A percentile compares a stretch with the other conserved stretches of the same genome.
Conservation (phyloP, 2,888 invertebrate species). For the Lymantria monacha region DNA sequence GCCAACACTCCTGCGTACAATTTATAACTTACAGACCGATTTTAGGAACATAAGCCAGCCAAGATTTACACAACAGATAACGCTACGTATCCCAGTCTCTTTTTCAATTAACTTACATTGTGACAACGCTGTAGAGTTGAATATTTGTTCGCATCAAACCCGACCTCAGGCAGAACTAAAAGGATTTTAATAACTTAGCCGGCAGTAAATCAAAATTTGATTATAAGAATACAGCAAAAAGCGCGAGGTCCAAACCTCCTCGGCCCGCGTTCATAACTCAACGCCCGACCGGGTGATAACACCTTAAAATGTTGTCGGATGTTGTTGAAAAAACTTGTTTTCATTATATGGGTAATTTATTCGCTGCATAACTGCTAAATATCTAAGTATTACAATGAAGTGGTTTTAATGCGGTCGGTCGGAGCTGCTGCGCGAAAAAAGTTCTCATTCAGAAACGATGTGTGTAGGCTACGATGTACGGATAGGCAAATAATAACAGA, state of each 20-base stretch:
- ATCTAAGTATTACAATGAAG: constrained; percentile 70
- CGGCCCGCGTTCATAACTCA: constrained; percentile 51
- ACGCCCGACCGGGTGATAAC: constrained; percentile 49
- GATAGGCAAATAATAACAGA: constrained; percentile 7
- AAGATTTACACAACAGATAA: constrained; percentile 30
- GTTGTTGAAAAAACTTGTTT: constrained; percentile 52
- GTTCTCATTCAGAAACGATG: constrained; percentile 48
- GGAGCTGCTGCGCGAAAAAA: constrained; percentile 40
- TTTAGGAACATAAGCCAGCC: constrained; percentile 29
- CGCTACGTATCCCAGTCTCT: constrained; percentile 27
- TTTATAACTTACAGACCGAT: constrained; percentile 34
- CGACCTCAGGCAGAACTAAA: constrained; percentile 44
- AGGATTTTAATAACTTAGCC: constrained; percentile 59
- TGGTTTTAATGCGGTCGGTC: constrained; percentile 49
- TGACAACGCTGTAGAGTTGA: constrained; percentile 39
- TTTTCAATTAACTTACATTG: constrained; percentile 55
- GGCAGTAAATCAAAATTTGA: constrained; percentile 73
- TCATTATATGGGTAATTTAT: constrained; percentile 60
- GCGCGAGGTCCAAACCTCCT: constrained; percentile 25
- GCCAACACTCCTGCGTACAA: constrained; percentile 25
- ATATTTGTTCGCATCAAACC: constrained; percentile 24
- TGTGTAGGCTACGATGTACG: constrained; percentile 36
- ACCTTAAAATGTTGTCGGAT: constrained; percentile 59
- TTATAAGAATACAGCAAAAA: constrained; percentile 62
- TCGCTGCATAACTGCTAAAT: constrained; percentile 58